Base-by-base conservation (phyloP, 1,140 invertebrate genomes). In the Heterodera schachtii region DNA sequence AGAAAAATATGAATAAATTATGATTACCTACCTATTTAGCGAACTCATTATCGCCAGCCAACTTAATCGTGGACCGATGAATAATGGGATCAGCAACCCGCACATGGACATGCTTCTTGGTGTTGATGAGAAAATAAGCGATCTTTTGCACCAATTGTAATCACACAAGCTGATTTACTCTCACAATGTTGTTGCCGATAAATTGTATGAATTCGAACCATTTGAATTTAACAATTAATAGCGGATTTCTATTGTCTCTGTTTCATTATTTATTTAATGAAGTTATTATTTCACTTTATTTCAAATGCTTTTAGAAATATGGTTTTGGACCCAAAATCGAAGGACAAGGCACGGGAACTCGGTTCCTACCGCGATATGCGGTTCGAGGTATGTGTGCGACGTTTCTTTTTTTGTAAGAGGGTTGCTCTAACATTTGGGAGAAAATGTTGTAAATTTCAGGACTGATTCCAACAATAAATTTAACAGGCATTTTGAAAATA, bases 361-460 rank as follows among this genome's bases (percentile, higher is more conserved):
- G 85, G 84, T 75, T 60, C 81, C 3, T 88, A 88, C 67, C 87
- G 87, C 57, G 87, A 88, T 84, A 88, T 87, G 73, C 82, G 87
- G 69, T 88, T 87, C 73, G 76, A 82, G 46, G 86, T 87, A 46
- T 83, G 79, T 21, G 49, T 52, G 49, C 6, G 49, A 52, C 11
- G 6, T 6, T 52, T 52, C 49, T 52, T 1, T 8, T 52, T 52
- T 52, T 52, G 31, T 31, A 31, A 31, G 1, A 31, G 1, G 31
- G 31, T 31, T 31, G 31, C 31, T 31, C 31, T 31, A 31, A 31
- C 31, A 31, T 31, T 31, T 31, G 0, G 31, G 31, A 31, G 31
- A 31, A 31, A 31, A 31, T 31, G 31, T 1, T 31, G 31, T 31
- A 31, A 31, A 31, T 31, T 31, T 0, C 31, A 31, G 31, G 31